Conservation (phyloP, 2,888 invertebrate genomes). For the Dugesia japonica region DNA sequence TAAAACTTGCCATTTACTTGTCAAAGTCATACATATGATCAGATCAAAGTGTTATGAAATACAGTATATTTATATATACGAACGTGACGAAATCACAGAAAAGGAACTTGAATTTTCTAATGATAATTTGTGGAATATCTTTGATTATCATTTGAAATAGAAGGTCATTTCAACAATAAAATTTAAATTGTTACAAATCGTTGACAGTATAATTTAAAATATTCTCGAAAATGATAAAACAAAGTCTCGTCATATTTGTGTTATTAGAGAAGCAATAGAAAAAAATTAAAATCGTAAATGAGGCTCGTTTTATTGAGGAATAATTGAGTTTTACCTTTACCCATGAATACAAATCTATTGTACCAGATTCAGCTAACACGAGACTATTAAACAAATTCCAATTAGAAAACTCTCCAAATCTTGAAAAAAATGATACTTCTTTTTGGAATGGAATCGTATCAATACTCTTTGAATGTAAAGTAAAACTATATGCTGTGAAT, state of each 20-base stretch:
- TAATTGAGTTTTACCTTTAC: background rate
- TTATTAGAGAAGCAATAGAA: background rate
- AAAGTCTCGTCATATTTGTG: background rate
- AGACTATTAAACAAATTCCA: background rate
- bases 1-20: background rate
- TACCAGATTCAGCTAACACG: background rate
- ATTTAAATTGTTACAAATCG: background rate
- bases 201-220: too few relatives aligned
- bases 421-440: background rate
- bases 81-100: background rate
- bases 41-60: background rate
- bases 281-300: background rate
- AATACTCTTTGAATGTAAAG: background rate
- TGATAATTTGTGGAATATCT: constrained; percentile 7
- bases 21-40: background rate
- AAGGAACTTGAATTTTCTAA: background rate
- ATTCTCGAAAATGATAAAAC: too few relatives aligned
- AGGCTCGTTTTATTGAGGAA: background rate
- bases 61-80: background rate
- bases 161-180: background rate
- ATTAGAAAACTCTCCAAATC: background rate
- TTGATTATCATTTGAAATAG: background rate
- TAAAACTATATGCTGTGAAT: constrained; percentile 72
- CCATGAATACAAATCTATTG: background rate
- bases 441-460: background rate